Evolutionary conservation across 2,797 vertebrate genomes (phyloP).

Genomic region (Aldrovandia affinis): DNA sequence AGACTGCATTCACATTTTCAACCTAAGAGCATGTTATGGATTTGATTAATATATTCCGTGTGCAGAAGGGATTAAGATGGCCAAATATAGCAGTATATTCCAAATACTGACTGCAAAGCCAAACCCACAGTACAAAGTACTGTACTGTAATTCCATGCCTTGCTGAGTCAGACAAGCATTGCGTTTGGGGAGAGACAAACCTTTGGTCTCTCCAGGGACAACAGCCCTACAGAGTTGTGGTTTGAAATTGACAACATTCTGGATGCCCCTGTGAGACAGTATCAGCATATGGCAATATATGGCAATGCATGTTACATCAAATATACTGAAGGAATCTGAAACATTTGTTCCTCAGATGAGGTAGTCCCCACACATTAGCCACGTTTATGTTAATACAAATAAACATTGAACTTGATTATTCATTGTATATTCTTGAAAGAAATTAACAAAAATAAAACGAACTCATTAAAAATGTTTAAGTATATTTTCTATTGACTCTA

Average conservation of each 20-base stretch:
- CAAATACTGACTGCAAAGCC: conserved; percentile 9
- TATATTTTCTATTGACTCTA: not conserved
- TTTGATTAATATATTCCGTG: not conserved
- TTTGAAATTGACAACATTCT: not conserved
- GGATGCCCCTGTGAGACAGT: not conserved
- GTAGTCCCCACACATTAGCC: too few species aligned
- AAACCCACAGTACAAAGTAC: not conserved
- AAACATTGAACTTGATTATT: not conserved
- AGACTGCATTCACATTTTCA: not conserved
- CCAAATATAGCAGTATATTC: conserved; percentile 6
- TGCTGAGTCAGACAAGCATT: not conserved
- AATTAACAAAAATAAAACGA: not conserved
- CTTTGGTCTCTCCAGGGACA: conserved; percentile 23
- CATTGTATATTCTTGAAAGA: not conserved
- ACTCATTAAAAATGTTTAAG: too few species aligned
- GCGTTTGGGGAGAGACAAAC: conserved; percentile 26
- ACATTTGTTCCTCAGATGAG: not conserved
- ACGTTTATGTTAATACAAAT: not conserved
- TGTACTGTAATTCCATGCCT: not conserved
- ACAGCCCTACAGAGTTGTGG: not conserved
- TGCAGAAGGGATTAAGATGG: too few species aligned
- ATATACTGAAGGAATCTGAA: conserved; percentile 1
- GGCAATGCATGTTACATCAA: not conserved
- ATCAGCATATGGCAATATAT: not conserved
- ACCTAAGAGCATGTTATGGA: not conserved